Percentiles rank a stretch among this genome's conserved stretches.
These are phyloP conservation scores for Eilema griseolum DNA, from an alignment of 2,888 invertebrate genomes.

Conservation along the genomic window DNA sequence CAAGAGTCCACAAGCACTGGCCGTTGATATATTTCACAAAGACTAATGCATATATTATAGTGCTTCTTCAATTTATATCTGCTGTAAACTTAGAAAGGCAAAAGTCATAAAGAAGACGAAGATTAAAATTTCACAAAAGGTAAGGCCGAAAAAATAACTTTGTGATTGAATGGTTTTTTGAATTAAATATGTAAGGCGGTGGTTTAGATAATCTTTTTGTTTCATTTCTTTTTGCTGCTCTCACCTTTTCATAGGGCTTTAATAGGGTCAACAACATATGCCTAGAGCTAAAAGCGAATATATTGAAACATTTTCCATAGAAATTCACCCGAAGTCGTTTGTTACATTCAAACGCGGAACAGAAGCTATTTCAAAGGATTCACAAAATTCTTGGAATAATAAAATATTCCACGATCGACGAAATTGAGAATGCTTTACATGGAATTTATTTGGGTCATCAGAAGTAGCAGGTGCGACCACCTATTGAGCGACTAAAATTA, in stretches of 20 bases:
- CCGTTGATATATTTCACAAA: no score
- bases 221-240: not conserved
- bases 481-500: not conserved
- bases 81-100: not conserved
- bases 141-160: not conserved
- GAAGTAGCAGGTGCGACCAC: not conserved
- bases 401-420: not conserved
- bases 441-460: not conserved
- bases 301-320: not conserved
- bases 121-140: not conserved
- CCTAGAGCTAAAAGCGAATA: not conserved
- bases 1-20: no score
- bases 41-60: no score
- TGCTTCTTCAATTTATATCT: no score
- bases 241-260: not conserved
- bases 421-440: not conserved
- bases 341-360: not conserved
- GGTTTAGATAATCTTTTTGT: no score
- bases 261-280: slow-evolving; percentile 1
- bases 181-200: no score
- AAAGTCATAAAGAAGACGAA: not conserved
- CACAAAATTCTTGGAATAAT: not conserved
- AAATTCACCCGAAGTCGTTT: not conserved
- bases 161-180: not conserved
- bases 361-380: not conserved